Percentiles rank a stretch among this genome's conserved stretches.
phyloP scores from a whole-genome alignment of 2,888 invertebrate genomes.

The Lycophotia porphyrea region DNA sequence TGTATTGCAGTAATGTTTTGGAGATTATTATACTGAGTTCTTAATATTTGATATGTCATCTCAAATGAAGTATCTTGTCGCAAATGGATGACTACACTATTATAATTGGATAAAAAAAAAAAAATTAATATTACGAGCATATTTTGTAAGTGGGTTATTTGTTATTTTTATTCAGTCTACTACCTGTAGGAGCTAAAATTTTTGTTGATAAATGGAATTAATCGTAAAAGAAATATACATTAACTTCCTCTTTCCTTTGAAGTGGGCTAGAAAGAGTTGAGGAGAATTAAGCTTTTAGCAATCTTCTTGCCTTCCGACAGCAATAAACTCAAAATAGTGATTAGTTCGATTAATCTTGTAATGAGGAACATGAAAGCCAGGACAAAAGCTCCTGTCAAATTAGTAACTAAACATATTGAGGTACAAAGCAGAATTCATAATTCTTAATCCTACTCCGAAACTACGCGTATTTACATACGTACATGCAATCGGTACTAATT shows the following conservation, averaged over 20 bases:
- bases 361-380: not conserved
- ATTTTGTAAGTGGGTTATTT: constrained; percentile 5
- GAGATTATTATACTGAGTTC: not conserved
- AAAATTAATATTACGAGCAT: not conserved
- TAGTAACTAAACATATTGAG: not conserved
- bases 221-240: not conserved
- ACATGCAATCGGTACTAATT: not conserved
- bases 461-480: constrained; percentile 21
- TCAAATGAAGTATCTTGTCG: not conserved
- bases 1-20: not conserved
- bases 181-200: not conserved
- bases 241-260: not conserved
- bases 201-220: not conserved
- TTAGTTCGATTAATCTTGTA: not conserved
- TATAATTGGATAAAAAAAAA: not conserved
- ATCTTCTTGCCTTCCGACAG: not conserved
- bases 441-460: not conserved
- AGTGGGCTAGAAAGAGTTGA: not conserved
- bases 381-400: not conserved
- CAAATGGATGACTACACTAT: not conserved
- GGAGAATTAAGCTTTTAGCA: no score
- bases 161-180: not conserved
- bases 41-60: not conserved
- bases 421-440: not conserved
- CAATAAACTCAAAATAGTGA: constrained; percentile 8